Conservation (phyloP, 2,888 invertebrate species). For the Ctena decussata region DNA sequence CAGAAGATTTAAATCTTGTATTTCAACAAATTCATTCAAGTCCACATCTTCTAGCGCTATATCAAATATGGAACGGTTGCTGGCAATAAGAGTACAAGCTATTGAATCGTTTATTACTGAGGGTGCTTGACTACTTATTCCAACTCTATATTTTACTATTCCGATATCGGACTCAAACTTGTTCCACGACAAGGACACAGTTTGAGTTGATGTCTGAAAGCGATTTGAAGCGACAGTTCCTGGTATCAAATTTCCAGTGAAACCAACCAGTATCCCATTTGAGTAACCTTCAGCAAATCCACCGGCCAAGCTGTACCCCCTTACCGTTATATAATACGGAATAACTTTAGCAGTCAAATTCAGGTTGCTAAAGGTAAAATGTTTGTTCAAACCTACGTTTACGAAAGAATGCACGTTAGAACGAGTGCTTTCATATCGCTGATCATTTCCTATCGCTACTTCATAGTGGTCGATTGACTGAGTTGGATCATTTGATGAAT, state of each 20-base stretch:
- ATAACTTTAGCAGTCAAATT: conserved; percentile 70
- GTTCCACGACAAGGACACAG: conserved; percentile 64
- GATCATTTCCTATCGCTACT: conserved; percentile 78
- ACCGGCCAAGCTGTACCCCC: conserved; percentile 74
- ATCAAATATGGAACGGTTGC: conserved; percentile 50
- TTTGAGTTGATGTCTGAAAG: conserved; percentile 53
- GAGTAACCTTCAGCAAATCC: conserved; percentile 74
- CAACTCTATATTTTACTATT: conserved; percentile 64
- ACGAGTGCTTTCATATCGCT: conserved; percentile 70
- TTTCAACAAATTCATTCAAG: conserved; percentile 52
- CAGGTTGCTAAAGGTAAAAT: conserved; percentile 70
- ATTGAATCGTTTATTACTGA: conserved; percentile 48
- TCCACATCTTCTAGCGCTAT: conserved; percentile 45
- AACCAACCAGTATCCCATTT: conserved; percentile 76
- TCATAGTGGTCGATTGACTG: conserved; percentile 73
- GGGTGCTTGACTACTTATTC: conserved; percentile 48
- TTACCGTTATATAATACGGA: conserved; percentile 76
- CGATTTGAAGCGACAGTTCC: conserved; percentile 49
- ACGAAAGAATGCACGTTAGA: conserved; percentile 74
- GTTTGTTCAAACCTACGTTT: conserved; percentile 75
- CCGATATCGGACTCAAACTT: conserved; percentile 69
- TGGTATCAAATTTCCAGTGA: conserved; percentile 53
- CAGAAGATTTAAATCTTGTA: conserved; percentile 43
- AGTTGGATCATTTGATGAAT: conserved; percentile 61
- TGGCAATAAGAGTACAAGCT: conserved; percentile 35